Evolutionary conservation across 2,797 vertebrate genomes (phyloP).

Genomic region (Pseudochromis fuscus): DNA sequence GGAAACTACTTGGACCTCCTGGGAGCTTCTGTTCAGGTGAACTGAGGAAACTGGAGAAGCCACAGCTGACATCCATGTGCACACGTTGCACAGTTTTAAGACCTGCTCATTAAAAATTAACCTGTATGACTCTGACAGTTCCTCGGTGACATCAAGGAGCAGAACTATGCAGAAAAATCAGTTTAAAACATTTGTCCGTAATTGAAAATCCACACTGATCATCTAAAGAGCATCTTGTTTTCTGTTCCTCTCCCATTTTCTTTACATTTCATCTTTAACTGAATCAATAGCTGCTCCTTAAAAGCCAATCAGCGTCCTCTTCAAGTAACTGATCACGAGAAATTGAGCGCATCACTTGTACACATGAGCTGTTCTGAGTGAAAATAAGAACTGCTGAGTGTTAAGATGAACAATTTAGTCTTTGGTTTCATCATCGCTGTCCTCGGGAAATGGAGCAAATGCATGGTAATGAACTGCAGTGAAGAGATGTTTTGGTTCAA

Average conservation of each 20-base stretch:
- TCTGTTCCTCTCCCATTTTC: slow-evolving; percentile 35
- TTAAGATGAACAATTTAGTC: slow-evolving; percentile 16
- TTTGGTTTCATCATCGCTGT: slow-evolving; percentile 34
- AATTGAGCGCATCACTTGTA: slow-evolving; percentile 37
- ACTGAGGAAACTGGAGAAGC: not conserved
- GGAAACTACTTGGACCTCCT: slow-evolving; percentile 9
- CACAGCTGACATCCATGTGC: not conserved
- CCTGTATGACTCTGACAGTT: not conserved
- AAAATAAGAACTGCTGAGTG: slow-evolving; percentile 29
- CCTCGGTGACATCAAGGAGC: not conserved
- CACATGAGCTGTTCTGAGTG: slow-evolving; percentile 24
- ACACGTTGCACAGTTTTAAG: not conserved
- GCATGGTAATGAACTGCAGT: slow-evolving; percentile 13
- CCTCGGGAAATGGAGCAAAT: slow-evolving; percentile 1
- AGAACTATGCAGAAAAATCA: slow-evolving; percentile 9
- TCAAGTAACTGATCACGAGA: slow-evolving; percentile 59
- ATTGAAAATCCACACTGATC: slow-evolving; percentile 20
- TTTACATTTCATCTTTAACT: slow-evolving; percentile 72
- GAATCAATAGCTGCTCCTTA: slow-evolving; percentile 66
- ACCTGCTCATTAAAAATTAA: not conserved
- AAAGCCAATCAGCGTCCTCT: slow-evolving; percentile 71
- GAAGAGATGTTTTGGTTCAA: slow-evolving; percentile 17
- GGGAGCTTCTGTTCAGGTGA: slow-evolving; percentile 12
- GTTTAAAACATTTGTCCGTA: slow-evolving; percentile 24
- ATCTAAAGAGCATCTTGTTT: slow-evolving; percentile 20